Base-by-base conservation (phyloP, 92 coral and sea anemone species). In the Parazoanthus atlanticus region DNA sequence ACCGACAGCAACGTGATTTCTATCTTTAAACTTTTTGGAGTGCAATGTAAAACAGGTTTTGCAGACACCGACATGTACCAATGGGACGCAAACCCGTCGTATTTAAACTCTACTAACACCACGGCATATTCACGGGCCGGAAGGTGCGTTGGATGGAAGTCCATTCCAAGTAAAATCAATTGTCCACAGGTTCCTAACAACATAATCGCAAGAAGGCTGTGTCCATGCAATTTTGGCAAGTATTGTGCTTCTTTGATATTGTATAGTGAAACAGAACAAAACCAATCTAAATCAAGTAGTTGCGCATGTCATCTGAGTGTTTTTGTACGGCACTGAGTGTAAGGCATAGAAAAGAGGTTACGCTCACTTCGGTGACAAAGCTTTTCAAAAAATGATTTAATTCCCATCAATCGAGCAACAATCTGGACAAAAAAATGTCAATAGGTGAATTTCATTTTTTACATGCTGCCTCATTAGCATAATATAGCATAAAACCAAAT, bases 221-320 rank as follows among this genome's bases (percentile, higher is more conserved):
- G 81, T 17, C 81, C 81, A 9, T 77, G 81, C 23, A 77, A 77
- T 43, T 43, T 77, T n/a, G 81, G 81, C 41, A n/a, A 41, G 81
- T 77, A 32, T 38, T 56, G 11, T 7, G 65, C 65, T 19, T 13
- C 23, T 4, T 56, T 56, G 23, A 13, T 1, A 19, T 56, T 56
- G 21, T 56, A 56, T 13, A 0, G 33, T n/a, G 12, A 69, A 69
- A n/a, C 6, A 69, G 31, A n/a, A 28, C 74, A 3, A 69, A 69
- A 26, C 3, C 33, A n/a, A 69, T n/a, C 19, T 0, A 17, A 13
- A 11, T 0, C 64, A 54, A 15, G 8, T 54, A 54, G 64, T 54
- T 54, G 49, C 21, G 3, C 19, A 54, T 54, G 8, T 54, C 64
- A 54, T 54, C 64, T 54, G 64, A 54, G 9, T 2, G 3, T 17